Evolutionary conservation across 1,140 invertebrate species (phyloP), one percentile per base, ranked within the genome.

Genomic region (Lucilia cuprina): DNA sequence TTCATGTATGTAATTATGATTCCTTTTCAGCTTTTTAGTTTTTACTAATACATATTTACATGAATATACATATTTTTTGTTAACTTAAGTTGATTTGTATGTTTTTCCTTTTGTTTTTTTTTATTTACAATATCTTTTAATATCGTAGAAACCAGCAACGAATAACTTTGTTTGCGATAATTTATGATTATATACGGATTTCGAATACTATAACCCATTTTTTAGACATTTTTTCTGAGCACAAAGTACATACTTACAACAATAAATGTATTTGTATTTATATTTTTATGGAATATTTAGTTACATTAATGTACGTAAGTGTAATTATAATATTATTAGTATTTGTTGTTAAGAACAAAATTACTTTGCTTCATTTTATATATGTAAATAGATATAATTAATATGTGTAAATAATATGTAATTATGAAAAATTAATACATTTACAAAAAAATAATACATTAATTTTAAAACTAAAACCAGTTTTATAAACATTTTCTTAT

Each of bases 121-220:
- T 41, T 17, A 78, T 19, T 0, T 41, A 41, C 14, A 17, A 14
- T 7, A 19, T 41, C 1, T 78, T n/a, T 9, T 34, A 75, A 35
- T 75, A 35, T 34, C 25, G 34, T 35, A 13, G 35, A 77, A 77
- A 77, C 9, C 9, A 34, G 30, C 21, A 78, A 80, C 21, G 19
- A 49, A 80, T 25, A 5, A 80, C 41, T 80, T 50, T 21, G 77
- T 80, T 80, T 9, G n/a, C 77, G 47, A 41, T 80, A 49, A 80
- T 49, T 80, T 80, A 77, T 77, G 74, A 77, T 30, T 3, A 41
- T 41, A 21, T 47, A 49, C 41, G 41, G 49, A 49, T 80, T 80
- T 80, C 41, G 41, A 50, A 80, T 50, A 50, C 10, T 47, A 49
- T 8, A 80, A 70, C 7, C 50, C 50, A 55, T 55, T 55, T 55